phyloP scores from a whole-genome alignment of 1,140 invertebrate species.

The Leucophenga varia region DNA sequence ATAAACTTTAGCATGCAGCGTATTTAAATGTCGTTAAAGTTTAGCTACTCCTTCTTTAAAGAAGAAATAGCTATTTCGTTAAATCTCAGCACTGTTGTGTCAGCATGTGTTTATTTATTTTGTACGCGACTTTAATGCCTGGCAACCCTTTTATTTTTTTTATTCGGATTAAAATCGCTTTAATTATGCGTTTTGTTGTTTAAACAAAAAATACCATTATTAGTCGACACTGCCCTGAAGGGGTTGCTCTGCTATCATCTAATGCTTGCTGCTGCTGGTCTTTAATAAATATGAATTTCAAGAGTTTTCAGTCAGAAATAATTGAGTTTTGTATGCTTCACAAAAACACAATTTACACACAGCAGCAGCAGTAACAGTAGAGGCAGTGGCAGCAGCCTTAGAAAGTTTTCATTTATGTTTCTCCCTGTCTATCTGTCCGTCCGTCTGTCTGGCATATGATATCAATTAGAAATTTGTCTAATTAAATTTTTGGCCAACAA shows the following conservation, averaged over 20 bases:
- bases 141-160: constrained; percentile 14
- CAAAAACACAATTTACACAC: too few species aligned
- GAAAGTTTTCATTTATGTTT: constrained; percentile 24
- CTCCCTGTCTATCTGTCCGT: too few species aligned
- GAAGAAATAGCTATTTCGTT: too few species aligned
- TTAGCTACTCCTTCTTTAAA: too few species aligned
- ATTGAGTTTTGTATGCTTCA: constrained; percentile 32
- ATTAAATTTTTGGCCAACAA: constrained; percentile 52
- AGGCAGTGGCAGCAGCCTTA: constrained; percentile 2
- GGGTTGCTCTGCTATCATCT: not conserved
- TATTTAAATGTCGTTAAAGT: too few species aligned
- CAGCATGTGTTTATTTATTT: too few species aligned
- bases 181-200: constrained; percentile 37
- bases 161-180: constrained; percentile 20
- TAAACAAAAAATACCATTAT: constrained; percentile 18
- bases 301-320: constrained; percentile 19
- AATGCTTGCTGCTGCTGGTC: not conserved
- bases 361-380: too few species aligned
- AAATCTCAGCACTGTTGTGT: too few species aligned
- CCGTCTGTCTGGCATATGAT: constrained; percentile 54
- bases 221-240: constrained; percentile 18
- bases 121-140: constrained; percentile 10
- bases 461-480: constrained; percentile 54
- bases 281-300: not conserved
- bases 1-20: too few species aligned